phyloP scores from a whole-genome alignment of 2,888 invertebrate genomes.

The Eristalis pertinax region DNA sequence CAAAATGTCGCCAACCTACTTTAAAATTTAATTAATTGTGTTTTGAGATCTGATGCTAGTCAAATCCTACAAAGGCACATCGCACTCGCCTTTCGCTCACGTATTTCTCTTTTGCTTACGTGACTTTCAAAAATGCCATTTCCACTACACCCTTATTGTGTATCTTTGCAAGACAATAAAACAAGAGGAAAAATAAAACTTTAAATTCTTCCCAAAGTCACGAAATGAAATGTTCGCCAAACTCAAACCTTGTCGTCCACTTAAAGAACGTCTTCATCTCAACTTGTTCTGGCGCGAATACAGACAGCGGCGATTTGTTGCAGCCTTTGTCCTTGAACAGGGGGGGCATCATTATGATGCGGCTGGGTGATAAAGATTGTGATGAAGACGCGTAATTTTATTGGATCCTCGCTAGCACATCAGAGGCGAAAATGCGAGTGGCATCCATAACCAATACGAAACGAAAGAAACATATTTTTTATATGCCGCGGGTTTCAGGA shows the following conservation, averaged over 20 bases:
- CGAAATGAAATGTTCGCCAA: conserved; percentile 28
- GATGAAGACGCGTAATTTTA: conserved; percentile 65
- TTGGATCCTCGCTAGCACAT: conserved; percentile 41
- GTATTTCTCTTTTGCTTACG: not conserved
- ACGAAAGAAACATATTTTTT: conserved; percentile 39
- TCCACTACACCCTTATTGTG: not conserved
- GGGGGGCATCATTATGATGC: conserved; percentile 27
- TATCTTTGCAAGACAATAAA: not conserved
- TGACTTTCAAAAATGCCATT: not conserved
- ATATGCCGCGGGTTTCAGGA: conserved; percentile 22
- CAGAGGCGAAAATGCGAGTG: not conserved
- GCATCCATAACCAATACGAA: conserved; percentile 37
- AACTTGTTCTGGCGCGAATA: not conserved
- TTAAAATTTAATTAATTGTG: not conserved
- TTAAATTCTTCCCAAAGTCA: conserved; percentile 34
- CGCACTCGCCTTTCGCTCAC: not conserved
- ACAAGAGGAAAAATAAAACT: not conserved
- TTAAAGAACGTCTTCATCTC: not conserved
- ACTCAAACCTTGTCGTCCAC: conserved; percentile 8
- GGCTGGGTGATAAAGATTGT: conserved; percentile 31
- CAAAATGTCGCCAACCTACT: not conserved
- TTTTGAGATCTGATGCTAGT: not conserved
- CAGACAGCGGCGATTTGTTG: not conserved
- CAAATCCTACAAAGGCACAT: not conserved
- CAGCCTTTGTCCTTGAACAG: not conserved